phyloP scores from a whole-genome alignment of 2,113 vertebrate species.

The Chrysochloris asiatica region DNA sequence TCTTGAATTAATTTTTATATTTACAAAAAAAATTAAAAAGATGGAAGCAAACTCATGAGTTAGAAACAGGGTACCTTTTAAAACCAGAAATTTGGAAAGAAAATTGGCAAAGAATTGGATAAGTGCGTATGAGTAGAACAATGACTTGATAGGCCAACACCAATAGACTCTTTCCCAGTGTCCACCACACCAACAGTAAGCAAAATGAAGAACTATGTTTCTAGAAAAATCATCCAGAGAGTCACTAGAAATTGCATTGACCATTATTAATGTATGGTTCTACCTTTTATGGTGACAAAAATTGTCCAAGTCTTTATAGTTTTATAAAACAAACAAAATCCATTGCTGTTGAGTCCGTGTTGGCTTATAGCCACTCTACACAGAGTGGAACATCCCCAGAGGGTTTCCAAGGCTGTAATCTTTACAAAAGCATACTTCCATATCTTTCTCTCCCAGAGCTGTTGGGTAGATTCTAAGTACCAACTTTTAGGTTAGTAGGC shows the following conservation, averaged over 20 bases:
- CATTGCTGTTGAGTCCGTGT: background rate
- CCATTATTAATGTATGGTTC: background rate
- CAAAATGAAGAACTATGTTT: background rate
- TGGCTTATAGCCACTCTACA: background rate
- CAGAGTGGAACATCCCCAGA: background rate
- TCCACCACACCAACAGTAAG: background rate
- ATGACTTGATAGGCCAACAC: background rate
- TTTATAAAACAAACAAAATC: background rate
- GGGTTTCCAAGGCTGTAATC: background rate
- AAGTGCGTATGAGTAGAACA: background rate
- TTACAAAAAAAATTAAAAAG: constrained; percentile 1
- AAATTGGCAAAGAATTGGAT: background rate
- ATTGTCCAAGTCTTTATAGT: background rate
- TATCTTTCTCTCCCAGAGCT: background rate
- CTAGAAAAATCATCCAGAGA: background rate
- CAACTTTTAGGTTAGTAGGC: background rate
- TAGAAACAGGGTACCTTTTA: background rate
- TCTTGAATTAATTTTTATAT: constrained; percentile 4
- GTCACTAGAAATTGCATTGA: background rate
- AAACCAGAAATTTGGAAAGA: background rate
- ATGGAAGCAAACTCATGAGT: background rate
- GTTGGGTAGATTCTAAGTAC: background rate
- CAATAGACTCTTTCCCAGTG: background rate
- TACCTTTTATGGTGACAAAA: background rate
- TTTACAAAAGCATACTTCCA: background rate